These are phyloP conservation scores for Salmo trutta DNA, from an alignment of 2,797 vertebrate genomes.

Conservation along the genomic window DNA sequence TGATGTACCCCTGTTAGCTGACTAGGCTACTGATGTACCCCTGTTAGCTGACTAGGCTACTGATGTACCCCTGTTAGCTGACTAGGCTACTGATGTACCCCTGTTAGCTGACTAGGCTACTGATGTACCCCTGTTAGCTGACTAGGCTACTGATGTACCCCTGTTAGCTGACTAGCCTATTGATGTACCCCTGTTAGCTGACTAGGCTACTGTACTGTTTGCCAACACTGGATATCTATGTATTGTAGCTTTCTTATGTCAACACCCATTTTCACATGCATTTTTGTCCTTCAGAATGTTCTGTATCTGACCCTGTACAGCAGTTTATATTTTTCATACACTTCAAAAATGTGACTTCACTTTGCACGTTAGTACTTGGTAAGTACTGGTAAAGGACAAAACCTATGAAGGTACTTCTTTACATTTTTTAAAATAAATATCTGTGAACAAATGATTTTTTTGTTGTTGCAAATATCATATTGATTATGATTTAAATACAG, in stretches of 20 bases:
- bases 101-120: too few species aligned
- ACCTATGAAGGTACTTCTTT: background rate
- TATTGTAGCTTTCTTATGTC: background rate
- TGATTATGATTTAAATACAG: background rate
- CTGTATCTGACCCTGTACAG: background rate
- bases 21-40: too few species aligned
- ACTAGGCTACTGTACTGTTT: background rate
- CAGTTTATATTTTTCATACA: background rate
- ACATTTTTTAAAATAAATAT: background rate
- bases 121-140: too few species aligned
- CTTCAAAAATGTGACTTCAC: background rate
- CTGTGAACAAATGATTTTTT: background rate
- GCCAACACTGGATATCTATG: background rate
- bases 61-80: too few species aligned
- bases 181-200: background rate
- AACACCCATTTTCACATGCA: too few species aligned
- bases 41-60: too few species aligned
- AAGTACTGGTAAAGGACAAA: background rate
- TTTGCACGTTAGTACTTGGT: background rate
- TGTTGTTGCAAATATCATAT: background rate
- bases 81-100: too few species aligned
- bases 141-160: too few species aligned
- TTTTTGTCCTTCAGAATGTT: background rate
- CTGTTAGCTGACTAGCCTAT: too few species aligned
- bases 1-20: too few species aligned